Conservation (phyloP, 2,888 invertebrate species). For the Drosophila phalerata region DNA sequence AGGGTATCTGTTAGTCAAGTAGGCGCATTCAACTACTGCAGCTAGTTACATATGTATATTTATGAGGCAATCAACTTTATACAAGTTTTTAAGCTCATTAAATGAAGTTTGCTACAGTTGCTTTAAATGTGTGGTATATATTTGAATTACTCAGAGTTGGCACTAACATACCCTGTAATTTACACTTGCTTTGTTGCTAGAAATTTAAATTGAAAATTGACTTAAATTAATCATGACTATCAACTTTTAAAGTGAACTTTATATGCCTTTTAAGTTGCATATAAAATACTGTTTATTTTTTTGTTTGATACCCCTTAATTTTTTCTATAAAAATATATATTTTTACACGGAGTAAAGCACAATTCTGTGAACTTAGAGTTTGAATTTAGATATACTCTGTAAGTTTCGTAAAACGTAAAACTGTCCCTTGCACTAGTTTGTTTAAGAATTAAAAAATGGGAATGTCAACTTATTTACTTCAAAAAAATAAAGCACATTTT, state of each 20-base stretch:
- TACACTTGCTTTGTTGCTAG: not conserved
- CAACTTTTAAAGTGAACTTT: too few relatives aligned
- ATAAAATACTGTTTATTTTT: too few relatives aligned
- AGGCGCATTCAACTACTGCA: not conserved
- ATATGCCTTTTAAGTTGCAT: too few relatives aligned
- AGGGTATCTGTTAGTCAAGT: not conserved
- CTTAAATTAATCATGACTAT: too few relatives aligned
- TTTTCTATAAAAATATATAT: not conserved
- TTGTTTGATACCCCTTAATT: not conserved
- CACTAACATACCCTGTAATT: not conserved
- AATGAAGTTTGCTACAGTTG: not conserved
- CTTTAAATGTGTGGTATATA: not conserved
- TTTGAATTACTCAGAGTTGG: not conserved
- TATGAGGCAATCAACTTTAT: not conserved
- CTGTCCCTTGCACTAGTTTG: too few relatives aligned
- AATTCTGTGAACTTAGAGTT: not conserved
- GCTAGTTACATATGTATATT: not conserved
- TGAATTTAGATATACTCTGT: not conserved
- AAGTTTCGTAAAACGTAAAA: not conserved
- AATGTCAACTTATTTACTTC: not conserved
- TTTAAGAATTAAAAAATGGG: too few relatives aligned
- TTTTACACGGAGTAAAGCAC: not conserved
- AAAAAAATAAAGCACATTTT: not conserved
- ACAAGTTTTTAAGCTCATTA: not conserved
- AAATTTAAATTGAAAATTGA: too few relatives aligned